Conservation (phyloP, 1,140 invertebrate genomes). For the Bombus pascuorum region DNA sequence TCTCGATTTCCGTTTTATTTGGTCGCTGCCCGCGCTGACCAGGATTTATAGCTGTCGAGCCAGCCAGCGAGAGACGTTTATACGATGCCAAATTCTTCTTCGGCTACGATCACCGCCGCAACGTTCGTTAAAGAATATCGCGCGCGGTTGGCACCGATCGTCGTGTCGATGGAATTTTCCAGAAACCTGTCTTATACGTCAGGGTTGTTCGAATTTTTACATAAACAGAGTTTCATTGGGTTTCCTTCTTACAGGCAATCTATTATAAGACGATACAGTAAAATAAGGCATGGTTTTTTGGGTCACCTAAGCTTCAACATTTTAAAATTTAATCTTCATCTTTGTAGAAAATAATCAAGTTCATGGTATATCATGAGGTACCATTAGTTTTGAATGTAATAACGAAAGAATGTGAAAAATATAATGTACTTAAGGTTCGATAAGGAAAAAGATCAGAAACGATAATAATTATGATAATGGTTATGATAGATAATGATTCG, state of each 20-base stretch:
- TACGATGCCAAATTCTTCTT: conserved; percentile 64
- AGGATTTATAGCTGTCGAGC: conserved; percentile 61
- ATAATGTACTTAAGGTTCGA: too few species aligned
- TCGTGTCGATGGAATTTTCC: not conserved
- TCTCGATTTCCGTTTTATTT: conserved; percentile 67
- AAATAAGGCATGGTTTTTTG: too few species aligned
- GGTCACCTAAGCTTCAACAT: too few species aligned
- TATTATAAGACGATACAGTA: too few species aligned
- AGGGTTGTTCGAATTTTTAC: not conserved
- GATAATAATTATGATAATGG: not conserved
- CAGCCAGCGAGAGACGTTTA: conserved; percentile 46
- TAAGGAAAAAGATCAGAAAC: not conserved
- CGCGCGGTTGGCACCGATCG: not conserved
- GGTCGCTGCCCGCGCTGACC: conserved; percentile 48
- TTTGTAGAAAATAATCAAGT: not conserved
- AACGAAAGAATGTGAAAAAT: not conserved
- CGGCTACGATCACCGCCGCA: conserved; percentile 24
- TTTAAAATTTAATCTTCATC: not conserved
- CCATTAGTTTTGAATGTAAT: not conserved
- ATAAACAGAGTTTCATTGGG: not conserved
- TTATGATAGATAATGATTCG: not conserved
- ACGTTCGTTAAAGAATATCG: conserved; percentile 57
- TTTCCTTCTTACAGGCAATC: not conserved
- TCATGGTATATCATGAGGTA: too few species aligned
- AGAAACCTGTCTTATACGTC: not conserved